Evolutionary conservation across 2,113 vertebrate species (phyloP).

Genomic region (Menura novaehollandiae): DNA sequence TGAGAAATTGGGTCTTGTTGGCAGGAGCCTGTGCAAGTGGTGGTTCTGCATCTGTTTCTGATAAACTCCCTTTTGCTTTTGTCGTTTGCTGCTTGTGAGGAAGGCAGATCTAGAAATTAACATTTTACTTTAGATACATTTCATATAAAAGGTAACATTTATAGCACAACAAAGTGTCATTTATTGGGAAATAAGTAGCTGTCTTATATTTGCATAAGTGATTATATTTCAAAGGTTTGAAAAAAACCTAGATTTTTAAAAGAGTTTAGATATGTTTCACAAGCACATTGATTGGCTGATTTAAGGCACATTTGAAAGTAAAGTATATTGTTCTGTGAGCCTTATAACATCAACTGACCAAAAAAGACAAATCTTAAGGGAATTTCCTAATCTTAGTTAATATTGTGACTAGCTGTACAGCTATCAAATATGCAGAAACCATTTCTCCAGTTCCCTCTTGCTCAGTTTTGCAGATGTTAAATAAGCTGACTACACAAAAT

Average conservation of each 20-base stretch:
- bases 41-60: not conserved
- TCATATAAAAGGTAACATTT: not conserved
- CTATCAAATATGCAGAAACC: not conserved
- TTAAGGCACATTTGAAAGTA: not conserved
- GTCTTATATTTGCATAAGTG: not conserved
- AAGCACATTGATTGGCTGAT: not conserved
- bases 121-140: not conserved
- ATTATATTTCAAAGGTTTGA: not conserved
- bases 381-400: not conserved
- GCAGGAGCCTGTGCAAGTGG: not conserved
- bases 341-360: not conserved
- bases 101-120: not conserved
- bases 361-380: not conserved
- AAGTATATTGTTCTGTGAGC: not conserved
- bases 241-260: not conserved
- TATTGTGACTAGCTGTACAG: not conserved
- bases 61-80: not conserved
- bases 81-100: not conserved
- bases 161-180: not conserved
- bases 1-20: not conserved
- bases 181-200: not conserved
- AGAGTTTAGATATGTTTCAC: not conserved
- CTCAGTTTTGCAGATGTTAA: not conserved
- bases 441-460: not conserved
- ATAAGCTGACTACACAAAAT: not conserved